Conservation (phyloP, 2,113 vertebrate species). For the Hystrix cristata region DNA sequence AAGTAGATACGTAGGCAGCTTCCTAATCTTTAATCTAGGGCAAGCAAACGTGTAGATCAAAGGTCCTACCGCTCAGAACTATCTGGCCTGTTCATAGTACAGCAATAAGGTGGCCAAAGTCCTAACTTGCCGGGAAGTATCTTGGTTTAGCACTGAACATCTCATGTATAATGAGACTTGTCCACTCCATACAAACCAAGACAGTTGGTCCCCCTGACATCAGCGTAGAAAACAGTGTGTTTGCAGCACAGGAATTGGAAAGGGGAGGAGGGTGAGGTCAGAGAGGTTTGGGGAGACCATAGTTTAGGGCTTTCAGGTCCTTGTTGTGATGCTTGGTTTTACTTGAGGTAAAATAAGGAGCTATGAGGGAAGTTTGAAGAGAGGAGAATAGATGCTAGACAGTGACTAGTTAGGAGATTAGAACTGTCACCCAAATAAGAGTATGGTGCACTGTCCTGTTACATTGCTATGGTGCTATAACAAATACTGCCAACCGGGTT, state of each 20-base stretch:
- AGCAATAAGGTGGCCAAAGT: neutral
- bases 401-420: neutral
- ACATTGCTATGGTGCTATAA: neutral
- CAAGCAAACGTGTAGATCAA: neutral
- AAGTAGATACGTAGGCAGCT: neutral
- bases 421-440: neutral
- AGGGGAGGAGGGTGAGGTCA: neutral
- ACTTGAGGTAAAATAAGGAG: neutral
- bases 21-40: neutral
- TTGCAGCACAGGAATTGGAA: neutral
- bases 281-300: accelerated
- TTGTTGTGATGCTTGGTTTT: neutral
- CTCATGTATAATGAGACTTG: neutral
- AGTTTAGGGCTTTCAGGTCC: no score
- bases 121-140: neutral
- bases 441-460: no score
- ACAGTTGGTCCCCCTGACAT: neutral
- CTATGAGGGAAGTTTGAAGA: neutral
- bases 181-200: neutral
- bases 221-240: neutral
- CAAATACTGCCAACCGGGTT: neutral
- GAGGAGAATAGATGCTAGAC: neutral
- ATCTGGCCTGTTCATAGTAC: neutral
- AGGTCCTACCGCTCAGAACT: neutral
- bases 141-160: neutral